Base-by-base conservation (phyloP, 2,888 invertebrate species). In the Cheilosia scutellata region DNA sequence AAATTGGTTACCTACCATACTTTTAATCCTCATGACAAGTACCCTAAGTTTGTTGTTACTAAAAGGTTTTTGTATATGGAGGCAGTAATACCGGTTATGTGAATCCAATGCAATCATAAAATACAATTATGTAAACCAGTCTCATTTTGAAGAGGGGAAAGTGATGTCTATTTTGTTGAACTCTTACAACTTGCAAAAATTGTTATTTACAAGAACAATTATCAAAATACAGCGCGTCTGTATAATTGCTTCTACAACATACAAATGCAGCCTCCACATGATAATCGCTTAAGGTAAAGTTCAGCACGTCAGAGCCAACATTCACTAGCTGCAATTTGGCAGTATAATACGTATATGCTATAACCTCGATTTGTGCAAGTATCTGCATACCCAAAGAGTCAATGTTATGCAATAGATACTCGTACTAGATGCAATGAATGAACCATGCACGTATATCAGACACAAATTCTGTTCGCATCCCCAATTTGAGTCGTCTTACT, bases 201-300 rank as follows among this genome's bases (percentile, higher is more conserved):
- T 33, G 9, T 11, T 11, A 11, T 37, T 11, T 37, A 37, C 37
- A 37, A 37, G 37, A 37, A 37, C 11, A 37, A 37, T 37, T 37
- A 37, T 37, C 37, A 11, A 37, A 37, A 37, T 37, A 11, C 37
- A 3, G 37, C 3, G 4, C 37, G 37, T 11, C 37, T 37, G 11
- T 2, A 40, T 70, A 70, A 70, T 58, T 70, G 47, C 37, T n/a
- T 20, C 68, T 70, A 20, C 33, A 31, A 44, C 16, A 44, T 66
- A 68, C 5, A 9, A 25, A 68, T n/a, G 2, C 27, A 66, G 11
- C 9, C 9, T 37, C 37, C 29, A 68, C 66, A 42, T 16, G 5
- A 27, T 33, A 44, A 55, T 31, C 31, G 29, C 16, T 29, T 29
- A 62, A 42, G 16, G 31, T 4, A 9, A 58, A 37, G n/a, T 4